A percentile compares a stretch with the other conserved stretches of the same genome.
Evolutionary conservation across 1,140 invertebrate species (phyloP).

Genomic region (Linepithema humile): DNA sequence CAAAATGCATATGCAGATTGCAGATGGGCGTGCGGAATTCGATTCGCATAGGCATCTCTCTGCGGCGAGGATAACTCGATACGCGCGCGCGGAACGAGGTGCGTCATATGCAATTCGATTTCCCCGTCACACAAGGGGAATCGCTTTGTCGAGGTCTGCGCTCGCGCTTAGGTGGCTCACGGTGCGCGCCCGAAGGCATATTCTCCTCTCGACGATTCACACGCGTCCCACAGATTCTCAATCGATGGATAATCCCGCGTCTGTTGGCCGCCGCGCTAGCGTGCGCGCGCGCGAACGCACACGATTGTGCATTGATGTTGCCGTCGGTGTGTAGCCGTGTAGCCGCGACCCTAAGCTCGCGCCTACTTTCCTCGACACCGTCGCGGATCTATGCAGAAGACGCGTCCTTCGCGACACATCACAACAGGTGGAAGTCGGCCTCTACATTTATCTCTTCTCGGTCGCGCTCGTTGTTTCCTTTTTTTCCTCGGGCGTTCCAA

Average conservation of each 20-base stretch:
- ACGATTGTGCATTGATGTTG: constrained; percentile 1
- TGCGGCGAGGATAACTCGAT: constrained; percentile 5
- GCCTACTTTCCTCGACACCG: constrained; percentile 54
- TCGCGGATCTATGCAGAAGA: constrained; percentile 33
- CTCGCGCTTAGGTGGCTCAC: constrained; percentile 52
- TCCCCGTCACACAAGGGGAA: constrained; percentile 63
- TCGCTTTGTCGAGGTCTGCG: constrained; percentile 60
- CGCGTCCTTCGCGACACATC: constrained; percentile 51
- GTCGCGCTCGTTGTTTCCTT: neutral
- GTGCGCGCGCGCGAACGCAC: constrained; percentile 27
- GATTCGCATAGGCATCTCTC: constrained; percentile 30
- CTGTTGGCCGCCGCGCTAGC: constrained; percentile 17
- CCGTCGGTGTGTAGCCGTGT: neutral
- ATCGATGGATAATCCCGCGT: constrained; percentile 63
- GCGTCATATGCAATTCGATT: constrained; percentile 66
- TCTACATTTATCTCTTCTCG: neutral
- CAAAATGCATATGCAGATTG: constrained; percentile 41
- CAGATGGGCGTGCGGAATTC: constrained; percentile 30
- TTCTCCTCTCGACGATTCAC: constrained; percentile 71
- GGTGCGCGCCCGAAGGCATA: constrained; percentile 64
- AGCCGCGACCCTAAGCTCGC: constrained; percentile 32
- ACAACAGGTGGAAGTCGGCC: constrained; percentile 47
- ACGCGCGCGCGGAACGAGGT: constrained; percentile 52
- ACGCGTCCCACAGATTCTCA: constrained; percentile 73
- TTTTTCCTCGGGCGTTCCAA: neutral